Percentiles rank a stretch among this genome's conserved stretches.
Conservation (phyloP, 2,888 invertebrate genomes). For the Parascotia fuliginaria region DNA sequence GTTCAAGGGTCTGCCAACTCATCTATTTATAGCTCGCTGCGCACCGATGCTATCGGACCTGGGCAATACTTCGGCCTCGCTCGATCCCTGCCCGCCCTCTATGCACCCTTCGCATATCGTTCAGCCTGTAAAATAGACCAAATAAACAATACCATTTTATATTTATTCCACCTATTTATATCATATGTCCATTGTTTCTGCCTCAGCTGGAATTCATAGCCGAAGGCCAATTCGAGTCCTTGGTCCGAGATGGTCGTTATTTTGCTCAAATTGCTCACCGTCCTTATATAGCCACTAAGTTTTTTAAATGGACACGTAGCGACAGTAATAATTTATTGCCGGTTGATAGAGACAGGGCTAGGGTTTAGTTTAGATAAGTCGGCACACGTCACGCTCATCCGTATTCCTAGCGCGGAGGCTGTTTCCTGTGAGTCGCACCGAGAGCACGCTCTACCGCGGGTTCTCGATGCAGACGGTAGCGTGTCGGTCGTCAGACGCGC, state of each 20-base stretch:
- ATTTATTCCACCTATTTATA: constrained; percentile 81
- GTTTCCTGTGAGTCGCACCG: constrained; percentile 70
- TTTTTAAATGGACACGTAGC: constrained; percentile 47
- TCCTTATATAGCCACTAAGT: constrained; percentile 51
- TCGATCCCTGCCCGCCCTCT: constrained; percentile 76
- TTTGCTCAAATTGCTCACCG: constrained; percentile 62
- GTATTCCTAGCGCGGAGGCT: constrained; percentile 76
- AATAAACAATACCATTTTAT: constrained; percentile 72
- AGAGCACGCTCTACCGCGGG: constrained; percentile 55
- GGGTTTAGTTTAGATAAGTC: constrained; percentile 53
- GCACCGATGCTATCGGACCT: constrained; percentile 75
- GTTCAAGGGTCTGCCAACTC: constrained; percentile 80
- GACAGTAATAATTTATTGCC: constrained; percentile 53
- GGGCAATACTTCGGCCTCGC: constrained; percentile 66
- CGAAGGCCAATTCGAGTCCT: constrained; percentile 63
- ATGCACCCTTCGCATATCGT: constrained; percentile 79
- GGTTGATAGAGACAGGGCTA: constrained; percentile 51
- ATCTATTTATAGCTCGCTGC: constrained; percentile 81
- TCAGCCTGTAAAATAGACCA: constrained; percentile 78
- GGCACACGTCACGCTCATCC: constrained; percentile 75
- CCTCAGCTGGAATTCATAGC: constrained; percentile 75
- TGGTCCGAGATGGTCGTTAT: constrained; percentile 60
- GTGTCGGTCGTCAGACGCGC: constrained; percentile 31
- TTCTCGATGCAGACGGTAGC: constrained; percentile 47
- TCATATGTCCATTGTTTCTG: constrained; percentile 80